A percentile compares a stretch with the other conserved stretches of the same genome.
Evolutionary conservation across 1,140 invertebrate species (phyloP).

Genomic region (Protaetia brevitarsis): DNA sequence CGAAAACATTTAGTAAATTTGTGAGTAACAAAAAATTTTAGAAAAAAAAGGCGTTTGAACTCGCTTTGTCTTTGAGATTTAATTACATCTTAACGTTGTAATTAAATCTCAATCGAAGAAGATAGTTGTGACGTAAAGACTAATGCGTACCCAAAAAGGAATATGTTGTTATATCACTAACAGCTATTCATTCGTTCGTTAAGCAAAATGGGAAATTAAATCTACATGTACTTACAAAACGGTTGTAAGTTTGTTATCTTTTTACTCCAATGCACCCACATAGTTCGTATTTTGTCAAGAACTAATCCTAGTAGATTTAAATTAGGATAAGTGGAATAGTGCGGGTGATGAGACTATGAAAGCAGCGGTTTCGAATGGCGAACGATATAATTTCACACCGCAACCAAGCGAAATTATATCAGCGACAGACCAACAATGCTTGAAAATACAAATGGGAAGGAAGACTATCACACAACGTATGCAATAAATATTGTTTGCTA

Average conservation of each 20-base stretch:
- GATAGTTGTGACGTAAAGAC: no score
- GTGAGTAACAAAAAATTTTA: no score
- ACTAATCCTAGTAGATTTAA: constrained; percentile 35
- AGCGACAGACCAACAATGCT: neutral
- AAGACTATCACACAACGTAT: neutral
- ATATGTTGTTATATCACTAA: no score
- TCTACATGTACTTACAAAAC: neutral
- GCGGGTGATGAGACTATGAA: constrained; percentile 15
- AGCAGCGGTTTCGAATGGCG: neutral
- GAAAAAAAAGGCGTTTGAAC: no score
- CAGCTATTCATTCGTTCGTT: neutral
- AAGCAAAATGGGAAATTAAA: neutral
- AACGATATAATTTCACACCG: neutral
- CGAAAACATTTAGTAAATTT: no score
- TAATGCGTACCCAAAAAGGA: no score
- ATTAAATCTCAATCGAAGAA: no score
- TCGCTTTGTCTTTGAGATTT: no score
- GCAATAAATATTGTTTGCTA: no score
- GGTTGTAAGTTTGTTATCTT: constrained; percentile 31
- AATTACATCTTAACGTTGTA: no score
- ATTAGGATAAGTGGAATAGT: constrained; percentile 34
- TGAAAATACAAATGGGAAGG: neutral
- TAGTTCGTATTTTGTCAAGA: constrained; percentile 37
- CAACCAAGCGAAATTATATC: neutral
- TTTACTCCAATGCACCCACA: constrained; percentile 35